Evolutionary conservation across 2,888 invertebrate species (phyloP).

Genomic region (Athalia rosae): DNA sequence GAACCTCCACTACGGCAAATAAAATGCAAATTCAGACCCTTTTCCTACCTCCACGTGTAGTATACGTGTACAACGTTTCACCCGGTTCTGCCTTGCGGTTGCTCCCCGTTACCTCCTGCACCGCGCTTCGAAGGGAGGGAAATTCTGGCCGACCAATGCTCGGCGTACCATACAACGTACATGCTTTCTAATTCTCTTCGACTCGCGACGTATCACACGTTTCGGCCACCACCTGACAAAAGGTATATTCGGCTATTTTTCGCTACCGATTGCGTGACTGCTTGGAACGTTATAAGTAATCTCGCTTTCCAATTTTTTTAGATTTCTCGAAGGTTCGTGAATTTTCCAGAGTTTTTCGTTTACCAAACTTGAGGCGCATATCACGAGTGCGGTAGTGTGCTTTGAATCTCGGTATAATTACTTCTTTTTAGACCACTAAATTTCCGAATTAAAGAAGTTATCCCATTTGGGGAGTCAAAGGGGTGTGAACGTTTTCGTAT

Average conservation of each 20-base stretch:
- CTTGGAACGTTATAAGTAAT: neutral
- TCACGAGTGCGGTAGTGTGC: neutral
- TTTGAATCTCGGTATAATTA: slow-evolving; percentile 57
- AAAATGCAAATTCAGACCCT: slow-evolving; percentile 74
- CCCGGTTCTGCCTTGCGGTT: slow-evolving; percentile 36
- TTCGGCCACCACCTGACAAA: neutral
- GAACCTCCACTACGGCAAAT: slow-evolving; percentile 68
- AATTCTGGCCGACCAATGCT: neutral
- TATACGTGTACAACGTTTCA: slow-evolving; percentile 20
- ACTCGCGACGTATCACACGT: neutral
- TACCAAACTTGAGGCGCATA: neutral
- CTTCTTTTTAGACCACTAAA: slow-evolving; percentile 67
- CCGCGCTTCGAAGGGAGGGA: slow-evolving; percentile 30
- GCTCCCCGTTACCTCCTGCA: slow-evolving; percentile 23
- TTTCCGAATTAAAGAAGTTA: slow-evolving; percentile 73
- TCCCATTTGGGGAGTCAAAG: slow-evolving; percentile 73
- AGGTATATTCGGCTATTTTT: slow-evolving; percentile 3
- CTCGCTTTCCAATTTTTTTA: neutral
- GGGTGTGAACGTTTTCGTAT: slow-evolving; percentile 73
- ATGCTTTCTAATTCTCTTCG: slow-evolving; percentile 24
- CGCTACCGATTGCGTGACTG: neutral
- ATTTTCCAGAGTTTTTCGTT: neutral
- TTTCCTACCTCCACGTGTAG: slow-evolving; percentile 51
- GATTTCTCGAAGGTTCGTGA: too few species aligned
- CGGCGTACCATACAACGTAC: neutral